A percentile compares a stretch with the other conserved stretches of the same genome.
phyloP scores from a whole-genome alignment of 2,113 vertebrate genomes.

The Asarcornis scutulata region DNA sequence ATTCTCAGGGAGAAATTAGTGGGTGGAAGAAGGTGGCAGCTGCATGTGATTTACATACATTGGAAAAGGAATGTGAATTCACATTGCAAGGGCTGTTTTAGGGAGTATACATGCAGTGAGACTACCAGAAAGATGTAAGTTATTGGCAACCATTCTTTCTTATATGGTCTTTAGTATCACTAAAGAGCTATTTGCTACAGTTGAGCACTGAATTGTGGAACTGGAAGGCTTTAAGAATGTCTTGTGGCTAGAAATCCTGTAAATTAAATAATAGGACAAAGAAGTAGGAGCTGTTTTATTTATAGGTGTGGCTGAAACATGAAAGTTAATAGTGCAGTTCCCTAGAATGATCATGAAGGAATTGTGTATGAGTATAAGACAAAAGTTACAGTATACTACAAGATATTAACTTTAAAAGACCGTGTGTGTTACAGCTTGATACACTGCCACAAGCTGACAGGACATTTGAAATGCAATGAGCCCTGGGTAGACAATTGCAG shows the following conservation, averaged over 20 bases:
- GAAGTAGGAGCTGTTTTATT: background rate
- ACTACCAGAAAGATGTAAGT: background rate
- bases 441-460: background rate
- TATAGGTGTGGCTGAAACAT: background rate
- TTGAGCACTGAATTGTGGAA: background rate
- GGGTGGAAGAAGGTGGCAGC: slow-evolving; percentile 14
- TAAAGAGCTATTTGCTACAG: background rate
- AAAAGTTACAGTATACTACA: background rate
- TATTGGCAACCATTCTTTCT: background rate
- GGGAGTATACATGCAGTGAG: background rate
- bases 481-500: background rate
- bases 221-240: background rate
- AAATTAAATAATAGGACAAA: background rate
- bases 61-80: background rate
- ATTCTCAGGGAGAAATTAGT: background rate
- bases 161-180: no score
- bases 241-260: background rate
- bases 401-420: background rate
- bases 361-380: background rate
- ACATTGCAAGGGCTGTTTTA: background rate
- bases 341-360: background rate
- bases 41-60: background rate
- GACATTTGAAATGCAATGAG: background rate
- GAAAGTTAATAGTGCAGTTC: background rate
- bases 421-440: background rate